Base-by-base conservation (phyloP, 2,888 invertebrate genomes). In the Hylaea fasciaria region DNA sequence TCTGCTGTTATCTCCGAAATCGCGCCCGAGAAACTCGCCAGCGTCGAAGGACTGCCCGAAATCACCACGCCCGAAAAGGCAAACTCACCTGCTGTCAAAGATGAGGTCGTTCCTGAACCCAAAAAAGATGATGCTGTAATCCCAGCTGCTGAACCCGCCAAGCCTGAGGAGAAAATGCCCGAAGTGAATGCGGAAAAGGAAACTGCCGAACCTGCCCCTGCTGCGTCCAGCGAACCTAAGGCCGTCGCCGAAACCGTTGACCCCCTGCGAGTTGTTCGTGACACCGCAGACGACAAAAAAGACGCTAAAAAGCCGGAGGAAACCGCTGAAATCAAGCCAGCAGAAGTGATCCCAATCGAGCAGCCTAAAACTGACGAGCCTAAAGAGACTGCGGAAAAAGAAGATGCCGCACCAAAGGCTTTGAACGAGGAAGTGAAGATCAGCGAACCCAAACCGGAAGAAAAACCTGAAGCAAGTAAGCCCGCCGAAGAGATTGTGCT, bases 191-290 rank as follows among this genome's bases (percentile, higher is more conserved):
- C 45, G 3, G 57, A 37, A 17, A 57, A 66, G n/a, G 77, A 77
- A 59, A 60, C 44, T 22, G 51, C 47, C 28, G 48, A 52, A 22
- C 16, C 51, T 5, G 17, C 32, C 11, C n/a, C 50, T 12, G 45
- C 49, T 28, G 28, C 45, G 3, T 12, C 75, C 13, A 59, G 49
- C 17, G 63, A 47, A 32, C 10, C 53, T 45, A 49, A 51, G 41
- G 3, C 37, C n/a, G 66, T 48, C 9, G 56, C 66, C 7, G 39
- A 32, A 8, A 7, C 32, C n/a, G n/a, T n/a, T 16, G 87, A 87
- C 14, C 73, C 73, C 43, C 72, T 83, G 13, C 79, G 89, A 39
- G 86, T 90, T 57, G 80, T 89, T 14, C 87, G 92, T 40, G 91
- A 88, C 50, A 86, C 89, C 8, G 80, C 85, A 22, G 85, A 83